Conservation (phyloP, 2,888 invertebrate species). For the Habroteleia sp. region DNA sequence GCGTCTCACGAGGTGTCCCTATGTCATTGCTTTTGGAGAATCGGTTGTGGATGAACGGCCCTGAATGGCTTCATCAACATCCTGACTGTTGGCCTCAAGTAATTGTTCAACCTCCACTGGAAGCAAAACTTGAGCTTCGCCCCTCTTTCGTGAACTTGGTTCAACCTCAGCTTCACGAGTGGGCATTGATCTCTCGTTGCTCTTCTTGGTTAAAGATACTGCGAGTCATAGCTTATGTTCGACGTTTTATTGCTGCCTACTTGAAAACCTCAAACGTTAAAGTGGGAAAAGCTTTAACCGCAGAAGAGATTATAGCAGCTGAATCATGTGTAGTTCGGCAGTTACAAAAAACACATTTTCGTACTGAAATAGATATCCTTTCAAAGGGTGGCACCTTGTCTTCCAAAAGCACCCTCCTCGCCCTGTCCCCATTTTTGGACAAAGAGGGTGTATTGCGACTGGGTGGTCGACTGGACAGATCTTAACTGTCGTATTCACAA, state of each 20-base stretch:
- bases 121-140: not conserved
- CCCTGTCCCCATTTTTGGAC: not conserved
- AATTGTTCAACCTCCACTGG: not conserved
- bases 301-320: not conserved
- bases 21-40: not conserved
- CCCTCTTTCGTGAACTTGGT: not conserved
- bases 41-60: conserved; percentile 24
- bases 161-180: not conserved
- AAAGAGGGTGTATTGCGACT: not conserved
- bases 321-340: conserved; percentile 4
- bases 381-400: not conserved
- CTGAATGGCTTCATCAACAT: conserved; percentile 33
- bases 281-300: not conserved
- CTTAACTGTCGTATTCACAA: not conserved
- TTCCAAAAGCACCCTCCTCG: not conserved
- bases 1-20: not conserved
- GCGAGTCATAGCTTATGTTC: conserved; percentile 2
- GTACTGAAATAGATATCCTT: not conserved
- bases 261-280: not conserved
- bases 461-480: not conserved
- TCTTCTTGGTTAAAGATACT: conserved; percentile 9
- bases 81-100: conserved; percentile 11
- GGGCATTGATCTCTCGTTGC: not conserved
- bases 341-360: conserved; percentile 2
- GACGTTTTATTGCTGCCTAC: not conserved